phyloP scores from a whole-genome alignment of 2,797 vertebrate genomes.

The Atherinosoma microstoma region DNA sequence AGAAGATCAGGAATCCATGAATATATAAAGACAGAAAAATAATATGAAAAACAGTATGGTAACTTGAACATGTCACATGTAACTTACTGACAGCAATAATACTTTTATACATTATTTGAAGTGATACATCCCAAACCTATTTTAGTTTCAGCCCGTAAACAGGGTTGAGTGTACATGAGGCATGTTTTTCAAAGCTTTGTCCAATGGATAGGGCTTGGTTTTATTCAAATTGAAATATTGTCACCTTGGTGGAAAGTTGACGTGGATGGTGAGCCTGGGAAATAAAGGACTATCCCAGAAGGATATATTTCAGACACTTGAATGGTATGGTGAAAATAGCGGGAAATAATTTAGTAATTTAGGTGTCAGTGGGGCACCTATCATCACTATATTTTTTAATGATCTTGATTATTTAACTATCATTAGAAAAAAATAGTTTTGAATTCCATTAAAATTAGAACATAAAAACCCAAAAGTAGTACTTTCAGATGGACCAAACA shows the following conservation, averaged over 20 bases:
- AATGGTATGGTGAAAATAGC: constrained; percentile 12
- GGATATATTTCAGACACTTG: constrained; percentile 57
- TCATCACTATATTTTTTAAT: not conserved
- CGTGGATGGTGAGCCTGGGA: constrained; percentile 75
- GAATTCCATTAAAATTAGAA: not conserved
- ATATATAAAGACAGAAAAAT: constrained; percentile 75
- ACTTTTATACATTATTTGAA: constrained; percentile 85
- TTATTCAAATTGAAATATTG: constrained; percentile 89
- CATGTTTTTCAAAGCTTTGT: constrained; percentile 91
- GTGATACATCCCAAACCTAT: constrained; percentile 79
- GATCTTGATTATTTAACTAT: not conserved
- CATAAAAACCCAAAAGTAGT: not conserved
- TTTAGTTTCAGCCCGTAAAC: constrained; percentile 76
- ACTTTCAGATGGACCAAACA: not conserved
- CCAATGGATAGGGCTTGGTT: constrained; percentile 87
- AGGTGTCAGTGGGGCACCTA: constrained; percentile 4
- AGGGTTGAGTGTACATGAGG: constrained; percentile 82
- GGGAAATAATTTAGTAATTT: constrained; percentile 54
- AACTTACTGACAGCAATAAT: constrained; percentile 87
- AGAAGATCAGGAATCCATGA: constrained; percentile 78
- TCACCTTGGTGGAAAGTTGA: constrained; percentile 87
- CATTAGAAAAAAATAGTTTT: not conserved
- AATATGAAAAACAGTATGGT: constrained; percentile 70
- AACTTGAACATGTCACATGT: constrained; percentile 82
- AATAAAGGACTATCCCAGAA: constrained; percentile 30